Base-by-base conservation (phyloP, 2,888 invertebrate species). In the Parthenolecanium corni region DNA sequence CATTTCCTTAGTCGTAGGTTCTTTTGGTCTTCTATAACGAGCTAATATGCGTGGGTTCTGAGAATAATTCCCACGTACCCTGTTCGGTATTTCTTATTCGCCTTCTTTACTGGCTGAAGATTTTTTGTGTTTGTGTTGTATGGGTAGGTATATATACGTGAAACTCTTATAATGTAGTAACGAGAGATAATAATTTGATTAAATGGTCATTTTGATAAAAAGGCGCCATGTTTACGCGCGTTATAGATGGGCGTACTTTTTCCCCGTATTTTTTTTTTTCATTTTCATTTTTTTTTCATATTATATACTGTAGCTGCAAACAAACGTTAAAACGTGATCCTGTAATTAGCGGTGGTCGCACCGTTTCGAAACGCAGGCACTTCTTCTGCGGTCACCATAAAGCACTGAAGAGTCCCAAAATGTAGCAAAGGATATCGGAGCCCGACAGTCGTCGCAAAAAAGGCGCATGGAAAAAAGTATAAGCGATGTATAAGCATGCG, bases 131-230 rank as follows among this genome's bases (percentile, higher is more conserved):
- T 9, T 9, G 31, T 31, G 31, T 4, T 31, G 5, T 31, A 31
- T 31, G 31, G 31, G 31, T 31, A 31, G 31, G 31, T 31, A 9
- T 31, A 31, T 31, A 31, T 9, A 31, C 31, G 31, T 31, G n/a
- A n/a, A n/a, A n/a, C n/a, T n/a, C n/a, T n/a, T 31, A 6, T 9
- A 4, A 31, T 9, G 44, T 9, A 14, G 18, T 16, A 18, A 42
- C 18, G 16, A 21, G 49, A 18, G 40, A 54, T 42, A 31, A 46
- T 57, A 46, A 57, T 57, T 57, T 42, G 57, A 57, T 57, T 57
- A 57, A 57, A 57, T 57, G 57, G 57, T 57, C 57, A 57, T 57
- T 57, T 57, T 57, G 42, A 46, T 25, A 46, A 57, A 46, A 16
- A 57, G 57, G 57, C 57, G 57, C 57, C 57, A 57, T n/a, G 44